Evolutionary conservation across 1,140 invertebrate genomes (phyloP), one percentile per base, ranked within the genome.

Genomic region (Trachymyrmex septentrionalis): DNA sequence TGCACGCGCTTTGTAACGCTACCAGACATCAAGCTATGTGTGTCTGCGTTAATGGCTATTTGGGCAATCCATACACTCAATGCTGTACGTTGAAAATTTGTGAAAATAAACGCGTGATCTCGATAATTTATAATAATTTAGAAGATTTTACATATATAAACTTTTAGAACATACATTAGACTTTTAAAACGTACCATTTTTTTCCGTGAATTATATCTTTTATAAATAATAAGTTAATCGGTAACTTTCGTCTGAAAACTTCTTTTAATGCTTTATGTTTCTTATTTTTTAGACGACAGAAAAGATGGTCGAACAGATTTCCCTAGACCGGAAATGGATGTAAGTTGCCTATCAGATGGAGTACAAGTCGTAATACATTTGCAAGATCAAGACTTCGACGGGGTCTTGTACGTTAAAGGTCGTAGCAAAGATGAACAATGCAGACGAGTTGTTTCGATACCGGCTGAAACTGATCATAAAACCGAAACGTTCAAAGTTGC

Each of bases 341-440:
- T 99, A 44, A 98, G 97, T 91, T 99, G 98, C 95, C 93, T 99
- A 53, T 98, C 98, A 19, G 98, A 99, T 94, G 98, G 98, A 44
- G 98, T 99, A 0, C 97, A 98, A 92, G 98, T 99, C 0, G 97
- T 97, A 91, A 97, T 99, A 69, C 97, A 97, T 90, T 97, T 98
- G 55, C 96, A 96, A 85, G 96, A 97, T 93, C 95, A 97, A 89
- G 97, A 97, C 64, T 99, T 99, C 93, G 98, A 99, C 90, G 98
- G 98, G 4, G 97, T 99, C 1, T 95, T 99, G 0, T 99, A 99
- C 91, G 98, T 99, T 0, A 99, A 99, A 95, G 98, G 98, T 12
- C 98, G 99, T 93, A 99, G 98, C 92, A 99, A 99, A 93, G 98
- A 99, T 91, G 98, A 98, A 93, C 96, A 98, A 66, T 99, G 98